Conservation (phyloP, 2,797 vertebrate genomes). For the Sebastes nivosus region DNA sequence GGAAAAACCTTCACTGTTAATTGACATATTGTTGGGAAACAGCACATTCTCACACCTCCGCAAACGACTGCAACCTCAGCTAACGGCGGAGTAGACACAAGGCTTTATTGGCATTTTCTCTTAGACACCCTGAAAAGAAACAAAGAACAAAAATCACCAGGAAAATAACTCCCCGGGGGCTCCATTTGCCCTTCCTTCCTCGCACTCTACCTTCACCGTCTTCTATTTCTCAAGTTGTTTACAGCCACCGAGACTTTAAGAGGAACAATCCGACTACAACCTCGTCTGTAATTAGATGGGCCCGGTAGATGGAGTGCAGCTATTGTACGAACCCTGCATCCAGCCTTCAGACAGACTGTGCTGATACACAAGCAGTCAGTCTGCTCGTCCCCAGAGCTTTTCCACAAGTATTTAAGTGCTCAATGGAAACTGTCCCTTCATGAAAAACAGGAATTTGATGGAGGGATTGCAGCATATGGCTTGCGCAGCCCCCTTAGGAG, state of each 20-base stretch:
- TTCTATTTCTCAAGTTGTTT: conserved; percentile 17
- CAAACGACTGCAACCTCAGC: conserved; percentile 1
- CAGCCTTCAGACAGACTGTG: not conserved
- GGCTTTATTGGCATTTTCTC: not conserved
- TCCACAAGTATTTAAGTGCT: conserved; percentile 23
- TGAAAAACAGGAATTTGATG: conserved; percentile 24
- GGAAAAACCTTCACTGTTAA: not conserved
- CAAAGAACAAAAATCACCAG: not conserved
- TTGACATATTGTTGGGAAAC: not conserved
- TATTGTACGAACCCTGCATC: conserved; percentile 26
- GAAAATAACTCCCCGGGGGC: not conserved
- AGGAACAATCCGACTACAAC: conserved; percentile 2
- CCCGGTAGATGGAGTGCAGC: conserved; percentile 4
- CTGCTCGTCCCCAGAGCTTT: conserved; percentile 24
- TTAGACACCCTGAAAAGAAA: not conserved
- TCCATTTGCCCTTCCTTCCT: not conserved
- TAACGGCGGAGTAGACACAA: not conserved
- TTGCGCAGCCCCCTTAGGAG: conserved; percentile 26
- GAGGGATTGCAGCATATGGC: conserved; percentile 27
- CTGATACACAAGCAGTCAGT: conserved; percentile 20
- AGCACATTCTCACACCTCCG: not conserved
- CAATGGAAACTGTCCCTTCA: conserved; percentile 34
- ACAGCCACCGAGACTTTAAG: conserved; percentile 1
- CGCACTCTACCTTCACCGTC: not conserved
- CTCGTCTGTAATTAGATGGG: conserved; percentile 9